Base-by-base conservation (phyloP, 2,797 vertebrate genomes). In the Chelon auratus region DNA sequence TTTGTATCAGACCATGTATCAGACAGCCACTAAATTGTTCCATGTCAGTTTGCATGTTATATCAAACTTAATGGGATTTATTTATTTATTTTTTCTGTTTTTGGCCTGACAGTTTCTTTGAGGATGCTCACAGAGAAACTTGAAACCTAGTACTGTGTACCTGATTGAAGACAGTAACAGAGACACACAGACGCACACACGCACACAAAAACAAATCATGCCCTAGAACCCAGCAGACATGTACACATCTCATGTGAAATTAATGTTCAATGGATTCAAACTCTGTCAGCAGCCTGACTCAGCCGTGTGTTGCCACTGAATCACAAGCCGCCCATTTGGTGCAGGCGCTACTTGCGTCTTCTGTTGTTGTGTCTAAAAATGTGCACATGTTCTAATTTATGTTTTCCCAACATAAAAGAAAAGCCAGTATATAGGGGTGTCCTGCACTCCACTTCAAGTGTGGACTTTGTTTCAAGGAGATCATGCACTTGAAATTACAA, bases 401-500 rank as follows among this genome's bases (percentile, higher is more conserved):
- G 64, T 68, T 81, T 74, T 65, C 18, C 39, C 48, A 48, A 37
- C 43, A 2, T 58, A 15, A 62, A 70, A 73, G 22, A 47, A 59
- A 56, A 71, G 72, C 42, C 17, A 40, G 68, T 47, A 22, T 68
- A n/a, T 20, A 7, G 12, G 10, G 66, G 26, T 64, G 61, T 43
- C 59, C 57, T 47, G 43, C 48, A 58, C 39, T 64, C 60, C 15
- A 59, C 30, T 54, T 64, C 33, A 50, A 60, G 67, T 62, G 45
- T 48, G 22, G 54, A 76, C 75, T 82, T 80, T 65, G 62, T 78
- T 83, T 82, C 70, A 83, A 80, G 82, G 82, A 81, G 75, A 80
- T n/a, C 51, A 47, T 54, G 60, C 67, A 82, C 72, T 85, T 82
- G 70, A 81, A 72, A 71, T 72, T 62, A 45, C 48, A 73, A 83